Evolutionary conservation across 1,140 invertebrate species (phyloP).

Genomic region (Apis florea): DNA sequence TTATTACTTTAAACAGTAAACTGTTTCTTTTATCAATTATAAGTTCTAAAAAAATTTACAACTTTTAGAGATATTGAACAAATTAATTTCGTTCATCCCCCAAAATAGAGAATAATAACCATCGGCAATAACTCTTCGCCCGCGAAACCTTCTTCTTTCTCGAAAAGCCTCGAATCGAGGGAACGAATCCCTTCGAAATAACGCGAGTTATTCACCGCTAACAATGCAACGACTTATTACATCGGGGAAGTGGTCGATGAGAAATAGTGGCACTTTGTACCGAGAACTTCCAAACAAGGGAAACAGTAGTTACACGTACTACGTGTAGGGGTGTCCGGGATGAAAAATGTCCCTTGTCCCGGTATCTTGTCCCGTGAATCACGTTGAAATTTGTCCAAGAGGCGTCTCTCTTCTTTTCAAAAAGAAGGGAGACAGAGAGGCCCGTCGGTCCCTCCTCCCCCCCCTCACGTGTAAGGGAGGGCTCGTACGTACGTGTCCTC

Average conservation of each 20-base stretch:
- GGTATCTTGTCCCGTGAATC: slow-evolving; percentile 55
- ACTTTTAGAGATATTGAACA: too few species aligned
- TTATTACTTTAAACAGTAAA: too few species aligned
- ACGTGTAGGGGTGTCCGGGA: neutral
- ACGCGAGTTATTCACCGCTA: slow-evolving; percentile 1
- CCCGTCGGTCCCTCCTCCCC: neutral
- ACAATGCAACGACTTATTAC: neutral
- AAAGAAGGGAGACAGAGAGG: slow-evolving; percentile 31
- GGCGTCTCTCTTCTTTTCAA: slow-evolving; percentile 5
- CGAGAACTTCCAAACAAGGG: slow-evolving; percentile 6
- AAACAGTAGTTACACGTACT: slow-evolving; percentile 15
- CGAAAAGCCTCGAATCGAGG: too few species aligned
- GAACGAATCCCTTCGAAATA: neutral
- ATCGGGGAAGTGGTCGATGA: neutral
- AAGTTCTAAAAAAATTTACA: too few species aligned
- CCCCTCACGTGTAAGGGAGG: slow-evolving; percentile 9
- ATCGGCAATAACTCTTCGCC: too few species aligned
- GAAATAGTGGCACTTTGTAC: slow-evolving; percentile 17
- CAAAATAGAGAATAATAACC: too few species aligned
- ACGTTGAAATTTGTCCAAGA: slow-evolving; percentile 46
- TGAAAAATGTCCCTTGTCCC: slow-evolving; percentile 32
- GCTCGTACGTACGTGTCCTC: slow-evolving; percentile 48
- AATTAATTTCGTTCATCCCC: too few species aligned
- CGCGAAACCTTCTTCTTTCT: neutral
- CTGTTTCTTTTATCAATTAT: too few species aligned